These are phyloP conservation scores for Parelbella ahira DNA, from an alignment of 2,888 invertebrate genomes.

Conservation along the genomic window DNA sequence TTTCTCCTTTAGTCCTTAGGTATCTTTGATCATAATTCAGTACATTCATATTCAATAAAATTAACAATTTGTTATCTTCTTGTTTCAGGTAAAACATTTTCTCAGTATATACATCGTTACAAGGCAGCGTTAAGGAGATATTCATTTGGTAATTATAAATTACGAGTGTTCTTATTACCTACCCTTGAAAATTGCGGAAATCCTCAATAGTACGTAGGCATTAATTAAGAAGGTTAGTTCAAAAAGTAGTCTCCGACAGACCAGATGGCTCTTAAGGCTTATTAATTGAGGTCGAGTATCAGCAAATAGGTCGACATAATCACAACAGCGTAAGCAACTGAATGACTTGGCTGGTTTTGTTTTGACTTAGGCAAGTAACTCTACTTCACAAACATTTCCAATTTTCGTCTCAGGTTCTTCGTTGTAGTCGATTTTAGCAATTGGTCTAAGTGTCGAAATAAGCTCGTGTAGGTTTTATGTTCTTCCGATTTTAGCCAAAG, in stretches of 20 bases:
- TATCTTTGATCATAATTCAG: too few relatives aligned
- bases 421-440: too few relatives aligned
- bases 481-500: too few relatives aligned
- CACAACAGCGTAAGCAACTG: conserved; percentile 18
- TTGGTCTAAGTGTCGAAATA: too few relatives aligned
- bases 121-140: too few relatives aligned
- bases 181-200: conserved; percentile 9
- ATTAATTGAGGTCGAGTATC: conserved; percentile 16
- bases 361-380: conserved; percentile 10
- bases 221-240: conserved; percentile 18
- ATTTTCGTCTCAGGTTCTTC: not conserved
- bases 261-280: conserved; percentile 11
- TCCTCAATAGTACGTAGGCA: conserved; percentile 1
- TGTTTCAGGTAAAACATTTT: conserved; percentile 24
- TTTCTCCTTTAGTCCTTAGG: too few relatives aligned
- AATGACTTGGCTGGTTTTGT: conserved; percentile 19
- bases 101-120: not conserved
- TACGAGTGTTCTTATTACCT: too few relatives aligned
- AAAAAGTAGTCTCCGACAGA: conserved; percentile 5
- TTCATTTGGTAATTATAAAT: too few relatives aligned
- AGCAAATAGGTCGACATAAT: conserved; percentile 23
- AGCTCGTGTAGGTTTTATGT: too few relatives aligned
- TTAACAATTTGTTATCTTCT: too few relatives aligned
- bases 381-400: conserved; percentile 11
- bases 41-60: too few relatives aligned